phyloP scores from a whole-genome alignment of 2,797 vertebrate species.

The Poecilia gillii region DNA sequence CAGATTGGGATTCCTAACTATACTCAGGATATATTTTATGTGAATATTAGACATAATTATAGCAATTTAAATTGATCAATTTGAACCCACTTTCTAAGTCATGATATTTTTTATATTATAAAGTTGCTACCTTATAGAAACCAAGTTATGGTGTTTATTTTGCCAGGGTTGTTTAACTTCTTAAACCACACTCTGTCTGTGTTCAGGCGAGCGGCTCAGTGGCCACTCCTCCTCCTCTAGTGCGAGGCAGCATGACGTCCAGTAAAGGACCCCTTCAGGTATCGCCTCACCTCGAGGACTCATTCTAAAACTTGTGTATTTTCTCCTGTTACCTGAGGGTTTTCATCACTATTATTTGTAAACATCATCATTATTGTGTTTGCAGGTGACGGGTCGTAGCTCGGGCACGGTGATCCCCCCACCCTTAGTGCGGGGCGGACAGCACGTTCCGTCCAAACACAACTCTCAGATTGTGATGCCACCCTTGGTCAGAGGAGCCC shows the following conservation, averaged over 20 bases:
- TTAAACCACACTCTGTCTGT: neutral
- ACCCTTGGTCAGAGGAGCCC: slow-evolving; percentile 93
- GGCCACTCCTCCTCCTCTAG: slow-evolving; percentile 91
- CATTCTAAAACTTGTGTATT: neutral
- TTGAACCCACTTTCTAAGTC: neutral
- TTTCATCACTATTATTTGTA: neutral
- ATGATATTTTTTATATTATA: neutral
- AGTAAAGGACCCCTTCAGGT: slow-evolving; percentile 92
- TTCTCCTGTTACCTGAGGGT: neutral
- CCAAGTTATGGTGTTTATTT: neutral
- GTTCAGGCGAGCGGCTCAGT: slow-evolving; percentile 84
- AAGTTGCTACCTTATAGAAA: neutral
- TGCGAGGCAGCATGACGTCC: slow-evolving; percentile 89
- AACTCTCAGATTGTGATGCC: slow-evolving; percentile 95
- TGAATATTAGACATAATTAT: neutral
- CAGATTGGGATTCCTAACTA: neutral
- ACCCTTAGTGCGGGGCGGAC: slow-evolving; percentile 93
- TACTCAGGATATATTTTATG: neutral
- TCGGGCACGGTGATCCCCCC: slow-evolving; percentile 93
- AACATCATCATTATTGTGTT: slow-evolving; percentile 1
- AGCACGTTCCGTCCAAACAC: slow-evolving; percentile 88
- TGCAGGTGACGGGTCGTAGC: slow-evolving; percentile 87
- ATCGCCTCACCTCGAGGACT: neutral
- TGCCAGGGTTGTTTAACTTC: neutral
- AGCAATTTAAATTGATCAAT: neutral